phyloP scores from a whole-genome alignment of 2,888 invertebrate genomes.

The Tetheella fluctuosa region DNA sequence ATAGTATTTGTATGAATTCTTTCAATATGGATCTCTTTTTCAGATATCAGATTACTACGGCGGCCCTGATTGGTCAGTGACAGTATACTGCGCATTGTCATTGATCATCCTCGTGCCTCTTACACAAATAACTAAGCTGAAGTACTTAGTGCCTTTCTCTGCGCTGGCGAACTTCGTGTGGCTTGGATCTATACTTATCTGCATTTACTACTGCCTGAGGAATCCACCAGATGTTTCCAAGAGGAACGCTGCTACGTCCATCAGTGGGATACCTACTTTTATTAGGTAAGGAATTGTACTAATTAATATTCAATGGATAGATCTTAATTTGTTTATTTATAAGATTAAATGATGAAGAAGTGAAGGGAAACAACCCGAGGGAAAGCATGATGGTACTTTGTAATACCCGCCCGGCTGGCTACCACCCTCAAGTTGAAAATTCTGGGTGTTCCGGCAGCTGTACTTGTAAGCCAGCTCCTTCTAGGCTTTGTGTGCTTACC shows the following conservation, averaged over 20 bases:
- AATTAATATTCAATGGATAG: no score
- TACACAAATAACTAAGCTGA: constrained; percentile 90
- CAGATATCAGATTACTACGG: constrained; percentile 83
- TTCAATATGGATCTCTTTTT: no score
- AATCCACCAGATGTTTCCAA: constrained; percentile 68
- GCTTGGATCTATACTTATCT: constrained; percentile 90
- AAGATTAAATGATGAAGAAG: no score
- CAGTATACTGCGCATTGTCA: constrained; percentile 86
- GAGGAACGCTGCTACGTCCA: constrained; percentile 75
- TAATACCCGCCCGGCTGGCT: no score
- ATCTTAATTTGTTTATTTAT: no score
- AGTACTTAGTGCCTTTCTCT: constrained; percentile 94
- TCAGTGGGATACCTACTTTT: constrained; percentile 91
- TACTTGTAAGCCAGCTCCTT: no score
- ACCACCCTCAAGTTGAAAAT: no score
- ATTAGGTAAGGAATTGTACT: constrained; percentile 82
- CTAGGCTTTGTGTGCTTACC: no score
- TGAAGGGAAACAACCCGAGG: no score
- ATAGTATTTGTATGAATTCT: no score
- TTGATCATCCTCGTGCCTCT: constrained; percentile 88
- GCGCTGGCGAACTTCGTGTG: constrained; percentile 93
- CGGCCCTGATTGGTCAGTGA: constrained; percentile 82
- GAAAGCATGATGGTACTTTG: no score
- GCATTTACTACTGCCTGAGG: constrained; percentile 91
- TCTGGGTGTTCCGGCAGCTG: no score